Evolutionary conservation across 2,888 invertebrate genomes (phyloP).

Genomic region (Trissolcus brochymenae): DNA sequence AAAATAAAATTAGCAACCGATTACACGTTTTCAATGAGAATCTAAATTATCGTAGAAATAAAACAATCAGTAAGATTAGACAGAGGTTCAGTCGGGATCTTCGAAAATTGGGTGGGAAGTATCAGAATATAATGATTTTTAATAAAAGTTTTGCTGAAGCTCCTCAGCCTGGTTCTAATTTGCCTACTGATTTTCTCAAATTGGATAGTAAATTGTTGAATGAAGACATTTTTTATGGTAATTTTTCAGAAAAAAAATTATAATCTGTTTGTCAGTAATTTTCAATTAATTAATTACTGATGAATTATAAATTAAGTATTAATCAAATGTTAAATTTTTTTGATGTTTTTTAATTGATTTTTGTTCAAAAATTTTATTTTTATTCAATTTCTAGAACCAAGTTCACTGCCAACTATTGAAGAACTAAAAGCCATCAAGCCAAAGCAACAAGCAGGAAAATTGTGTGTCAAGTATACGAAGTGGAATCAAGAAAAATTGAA

Average conservation of each 20-base stretch:
- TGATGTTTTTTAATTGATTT: too few species aligned
- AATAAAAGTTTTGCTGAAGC: slow-evolving; percentile 67
- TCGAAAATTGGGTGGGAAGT: slow-evolving; percentile 77
- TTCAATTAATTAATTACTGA: too few species aligned
- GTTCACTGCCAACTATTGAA: not conserved
- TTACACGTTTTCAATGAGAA: slow-evolving; percentile 77
- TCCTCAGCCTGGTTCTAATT: not conserved
- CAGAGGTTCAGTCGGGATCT: slow-evolving; percentile 75
- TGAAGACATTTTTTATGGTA: slow-evolving; percentile 8
- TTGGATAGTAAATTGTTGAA: not conserved
- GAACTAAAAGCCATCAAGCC: slow-evolving; percentile 60
- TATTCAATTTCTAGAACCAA: not conserved
- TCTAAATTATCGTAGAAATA: slow-evolving; percentile 79
- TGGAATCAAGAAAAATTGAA: slow-evolving; percentile 82
- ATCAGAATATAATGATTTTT: slow-evolving; percentile 64
- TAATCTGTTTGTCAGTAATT: not conserved
- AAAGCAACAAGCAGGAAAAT: slow-evolving; percentile 61
- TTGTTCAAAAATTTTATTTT: too few species aligned
- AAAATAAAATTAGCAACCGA: slow-evolving; percentile 74
- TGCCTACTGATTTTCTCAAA: not conserved
- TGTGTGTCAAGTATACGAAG: slow-evolving; percentile 81
- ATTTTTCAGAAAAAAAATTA: slow-evolving; percentile 4
- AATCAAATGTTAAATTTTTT: too few species aligned
- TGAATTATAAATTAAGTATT: not conserved
- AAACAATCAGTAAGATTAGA: slow-evolving; percentile 80